A percentile compares a stretch with the other conserved stretches of the same genome.
Evolutionary conservation across 2,113 vertebrate genomes (phyloP).

Genomic region (Vulpes vulpes): DNA sequence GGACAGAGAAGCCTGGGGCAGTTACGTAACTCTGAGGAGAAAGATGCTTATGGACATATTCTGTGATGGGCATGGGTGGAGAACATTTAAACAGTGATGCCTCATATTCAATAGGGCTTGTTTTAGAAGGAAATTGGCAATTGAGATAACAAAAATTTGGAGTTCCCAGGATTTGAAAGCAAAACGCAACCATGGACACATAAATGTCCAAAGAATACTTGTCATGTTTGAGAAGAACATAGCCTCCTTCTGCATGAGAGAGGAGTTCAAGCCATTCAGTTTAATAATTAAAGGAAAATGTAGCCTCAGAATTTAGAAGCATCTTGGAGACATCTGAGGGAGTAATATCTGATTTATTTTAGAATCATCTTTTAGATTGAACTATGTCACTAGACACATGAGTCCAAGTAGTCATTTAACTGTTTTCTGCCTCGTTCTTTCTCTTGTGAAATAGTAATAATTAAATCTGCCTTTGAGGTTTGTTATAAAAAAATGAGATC

Average conservation of each 20-base stretch:
- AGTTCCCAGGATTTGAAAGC: not conserved
- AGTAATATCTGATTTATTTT: not conserved
- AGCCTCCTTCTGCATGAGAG: not conserved
- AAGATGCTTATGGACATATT: fast-evolving
- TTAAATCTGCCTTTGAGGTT: not conserved
- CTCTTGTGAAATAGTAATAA: not conserved
- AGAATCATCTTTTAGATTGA: conserved; percentile 13
- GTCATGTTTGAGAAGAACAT: not conserved
- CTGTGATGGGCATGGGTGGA: not conserved
- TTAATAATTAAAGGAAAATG: not conserved
- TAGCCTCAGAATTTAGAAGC: not conserved
- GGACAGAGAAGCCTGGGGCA: not conserved
- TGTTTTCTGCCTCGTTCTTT: not conserved
- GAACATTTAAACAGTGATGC: not conserved
- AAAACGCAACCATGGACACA: conserved; percentile 5
- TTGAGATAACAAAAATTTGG: not conserved
- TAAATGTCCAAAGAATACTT: not conserved
- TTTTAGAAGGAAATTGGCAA: not conserved
- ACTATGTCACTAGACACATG: not conserved
- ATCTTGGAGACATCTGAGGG: not conserved
- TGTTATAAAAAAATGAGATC: not conserved
- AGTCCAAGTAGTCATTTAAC: not conserved
- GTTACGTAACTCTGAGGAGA: not conserved
- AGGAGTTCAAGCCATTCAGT: not conserved
- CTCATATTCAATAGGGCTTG: not conserved